A percentile compares a stretch with the other conserved stretches of the same genome.
These are phyloP conservation scores for Mellivora capensis DNA, from an alignment of 2,113 vertebrate genomes.

Conservation along the genomic window DNA sequence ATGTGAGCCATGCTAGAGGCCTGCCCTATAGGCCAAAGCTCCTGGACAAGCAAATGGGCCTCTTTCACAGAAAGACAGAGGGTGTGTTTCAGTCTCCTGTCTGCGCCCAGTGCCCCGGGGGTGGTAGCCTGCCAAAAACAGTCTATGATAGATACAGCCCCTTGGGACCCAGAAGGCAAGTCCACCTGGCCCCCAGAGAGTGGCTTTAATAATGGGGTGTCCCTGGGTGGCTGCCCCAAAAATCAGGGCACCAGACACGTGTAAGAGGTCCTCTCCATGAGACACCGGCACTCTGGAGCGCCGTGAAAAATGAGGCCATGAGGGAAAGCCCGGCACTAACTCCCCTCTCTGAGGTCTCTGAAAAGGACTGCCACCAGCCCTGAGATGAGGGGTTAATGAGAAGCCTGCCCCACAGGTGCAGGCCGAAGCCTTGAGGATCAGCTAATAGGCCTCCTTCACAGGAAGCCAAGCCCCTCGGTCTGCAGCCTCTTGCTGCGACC, in stretches of 20 bases:
- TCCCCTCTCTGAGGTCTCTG: not conserved
- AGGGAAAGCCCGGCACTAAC: not conserved
- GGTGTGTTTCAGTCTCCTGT: not conserved
- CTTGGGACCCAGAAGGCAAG: too few relatives aligned
- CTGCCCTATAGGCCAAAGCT: not conserved
- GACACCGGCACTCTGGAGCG: not conserved
- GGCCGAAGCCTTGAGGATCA: not conserved
- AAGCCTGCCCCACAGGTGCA: not conserved
- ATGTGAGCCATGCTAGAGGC: not conserved
- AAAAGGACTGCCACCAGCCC: not conserved
- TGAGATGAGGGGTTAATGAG: not conserved
- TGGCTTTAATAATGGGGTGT: not conserved
- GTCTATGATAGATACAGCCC: not conserved
- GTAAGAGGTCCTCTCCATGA: not conserved
- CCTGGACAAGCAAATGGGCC: not conserved
- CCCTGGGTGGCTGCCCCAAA: not conserved
- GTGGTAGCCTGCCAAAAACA: not conserved
- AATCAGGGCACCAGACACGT: not conserved
- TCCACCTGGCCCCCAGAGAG: not conserved
- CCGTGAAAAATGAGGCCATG: not conserved
- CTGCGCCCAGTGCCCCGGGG: not conserved
- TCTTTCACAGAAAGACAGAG: not conserved
- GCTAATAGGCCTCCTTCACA: not conserved
- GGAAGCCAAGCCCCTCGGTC: not conserved
- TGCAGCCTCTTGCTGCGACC: not conserved